Evolutionary conservation across 92 coral and sea anemone species (phyloP), one percentile per base, ranked within the genome.

Genomic region (Zoanthus solanderi): DNA sequence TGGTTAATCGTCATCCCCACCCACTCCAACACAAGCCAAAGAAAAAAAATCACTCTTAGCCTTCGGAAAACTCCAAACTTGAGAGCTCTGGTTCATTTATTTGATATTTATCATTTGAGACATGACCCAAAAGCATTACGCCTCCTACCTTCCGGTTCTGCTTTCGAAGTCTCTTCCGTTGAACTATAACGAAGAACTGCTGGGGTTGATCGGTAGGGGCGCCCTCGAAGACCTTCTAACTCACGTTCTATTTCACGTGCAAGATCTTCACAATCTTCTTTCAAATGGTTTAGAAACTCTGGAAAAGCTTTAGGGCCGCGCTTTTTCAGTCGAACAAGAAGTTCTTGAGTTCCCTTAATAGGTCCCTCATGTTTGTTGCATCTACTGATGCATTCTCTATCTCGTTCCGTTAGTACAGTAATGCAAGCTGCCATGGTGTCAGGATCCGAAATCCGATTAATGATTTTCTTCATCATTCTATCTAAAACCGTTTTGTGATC

Each of bases 271-370:
- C 61, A 0, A 63, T 14, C 14, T 0, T 11, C 1, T 11, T 3
- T 29, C 60, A 80, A 13, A 18, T 5, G 6, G 12, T 6, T 37
- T 7, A 80, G 37, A 14, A 80, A 80, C 12, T 17, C 30, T 0
- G 0, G 7, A 18, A 17, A 80, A 46, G 85, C 85, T 0, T 44
- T 42, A 48, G 23, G 31, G 29, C 85, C 85, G 42, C 85, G 85
- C 56, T 80, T 80, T 56, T 37, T 63, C 10, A 80, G 85, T 34
- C 57, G 60, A 17, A n/a, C 17, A 18, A 80, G 16, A 66, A 80
- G 85, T 44, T 63, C 57, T 5, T 45, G n/a, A 61, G 85, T 18
- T 80, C 60, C 85, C 42, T 44, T 46, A 0, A 7, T 63, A 17
- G 12, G 18, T 7, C 85, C 85, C 10, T 28, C 0, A 30, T 61